A percentile compares a stretch with the other conserved stretches of the same genome.
These are phyloP conservation scores for Sitodiplosis mosellana DNA, from an alignment of 1,140 invertebrate genomes.

Conservation along the genomic window DNA sequence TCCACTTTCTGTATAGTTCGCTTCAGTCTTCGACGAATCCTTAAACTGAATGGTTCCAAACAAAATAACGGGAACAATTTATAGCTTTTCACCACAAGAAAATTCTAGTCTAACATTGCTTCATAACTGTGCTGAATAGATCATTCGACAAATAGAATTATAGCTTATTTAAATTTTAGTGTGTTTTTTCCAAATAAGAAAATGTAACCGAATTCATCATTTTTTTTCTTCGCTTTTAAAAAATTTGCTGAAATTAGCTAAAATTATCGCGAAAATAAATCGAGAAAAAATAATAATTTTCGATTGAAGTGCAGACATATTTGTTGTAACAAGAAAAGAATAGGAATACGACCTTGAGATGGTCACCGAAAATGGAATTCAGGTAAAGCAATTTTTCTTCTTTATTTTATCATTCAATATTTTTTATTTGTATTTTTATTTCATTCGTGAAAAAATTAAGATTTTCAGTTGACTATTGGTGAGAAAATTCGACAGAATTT, in stretches of 20 bases:
- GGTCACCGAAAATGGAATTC: conserved; percentile 25
- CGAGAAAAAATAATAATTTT: not conserved
- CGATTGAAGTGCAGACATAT: not conserved
- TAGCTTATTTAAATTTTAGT: not conserved
- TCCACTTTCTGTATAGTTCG: too few relatives aligned
- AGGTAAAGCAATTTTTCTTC: conserved; percentile 13
- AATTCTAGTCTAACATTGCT: not conserved
- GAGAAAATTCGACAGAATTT: too few relatives aligned
- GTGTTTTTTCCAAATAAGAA: not conserved
- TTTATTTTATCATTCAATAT: too few relatives aligned
- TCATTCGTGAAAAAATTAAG: too few relatives aligned
- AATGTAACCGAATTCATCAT: too few relatives aligned
- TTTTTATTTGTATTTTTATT: too few relatives aligned
- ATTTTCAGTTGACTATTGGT: too few relatives aligned
- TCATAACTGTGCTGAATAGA: not conserved
- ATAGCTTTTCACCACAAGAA: not conserved
- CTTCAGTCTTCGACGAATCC: not conserved
- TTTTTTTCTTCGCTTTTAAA: not conserved
- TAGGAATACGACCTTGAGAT: conserved; percentile 10
- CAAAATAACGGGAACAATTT: not conserved
- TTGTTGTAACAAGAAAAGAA: not conserved
- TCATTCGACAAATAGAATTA: not conserved
- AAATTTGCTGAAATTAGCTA: not conserved
- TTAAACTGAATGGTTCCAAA: not conserved
- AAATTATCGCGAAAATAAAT: not conserved